phyloP scores from a whole-genome alignment of 1,140 invertebrate genomes.

The Drosophila cardini region DNA sequence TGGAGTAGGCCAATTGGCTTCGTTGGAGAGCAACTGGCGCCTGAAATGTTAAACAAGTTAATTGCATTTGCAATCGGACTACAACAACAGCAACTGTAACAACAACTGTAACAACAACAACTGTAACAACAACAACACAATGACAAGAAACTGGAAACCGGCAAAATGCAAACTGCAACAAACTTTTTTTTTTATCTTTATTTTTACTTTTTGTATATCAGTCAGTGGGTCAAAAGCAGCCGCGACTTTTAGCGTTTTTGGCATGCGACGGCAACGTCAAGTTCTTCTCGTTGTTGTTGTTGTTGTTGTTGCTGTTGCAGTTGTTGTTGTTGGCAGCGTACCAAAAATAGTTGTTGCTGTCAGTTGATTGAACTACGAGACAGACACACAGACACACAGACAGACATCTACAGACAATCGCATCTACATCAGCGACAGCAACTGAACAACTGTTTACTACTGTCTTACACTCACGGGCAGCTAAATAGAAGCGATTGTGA shows the following conservation, averaged over 20 bases:
- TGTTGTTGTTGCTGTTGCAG: conserved; percentile 34
- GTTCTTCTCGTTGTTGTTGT: conserved; percentile 35
- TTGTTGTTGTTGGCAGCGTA: conserved; percentile 62
- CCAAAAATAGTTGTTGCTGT: conserved; percentile 70
- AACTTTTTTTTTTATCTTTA: too few relatives aligned
- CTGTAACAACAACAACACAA: conserved; percentile 56
- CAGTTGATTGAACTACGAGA: conserved; percentile 67
- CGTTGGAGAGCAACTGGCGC: conserved; percentile 42
- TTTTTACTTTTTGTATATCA: conserved; percentile 62
- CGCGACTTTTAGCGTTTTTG: conserved; percentile 74
- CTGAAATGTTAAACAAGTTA: conserved; percentile 60
- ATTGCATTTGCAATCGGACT: conserved; percentile 57
- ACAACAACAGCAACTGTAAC: neutral
- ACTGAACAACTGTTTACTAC: conserved; percentile 24
- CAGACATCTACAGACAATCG: conserved; percentile 37
- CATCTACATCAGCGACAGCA: conserved; percentile 10
- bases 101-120: conserved; percentile 16
- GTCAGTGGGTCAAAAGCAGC: conserved; percentile 79
- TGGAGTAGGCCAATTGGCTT: conserved; percentile 29
- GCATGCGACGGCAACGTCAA: conserved; percentile 59
- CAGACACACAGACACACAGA: conserved; percentile 22
- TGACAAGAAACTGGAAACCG: conserved; percentile 43
- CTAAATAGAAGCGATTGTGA: conserved; percentile 38
- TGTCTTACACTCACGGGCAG: conserved; percentile 19
- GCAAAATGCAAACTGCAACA: conserved; percentile 36